Conservation (phyloP, 2,113 vertebrate species). For the Mohoua ochrocephala region DNA sequence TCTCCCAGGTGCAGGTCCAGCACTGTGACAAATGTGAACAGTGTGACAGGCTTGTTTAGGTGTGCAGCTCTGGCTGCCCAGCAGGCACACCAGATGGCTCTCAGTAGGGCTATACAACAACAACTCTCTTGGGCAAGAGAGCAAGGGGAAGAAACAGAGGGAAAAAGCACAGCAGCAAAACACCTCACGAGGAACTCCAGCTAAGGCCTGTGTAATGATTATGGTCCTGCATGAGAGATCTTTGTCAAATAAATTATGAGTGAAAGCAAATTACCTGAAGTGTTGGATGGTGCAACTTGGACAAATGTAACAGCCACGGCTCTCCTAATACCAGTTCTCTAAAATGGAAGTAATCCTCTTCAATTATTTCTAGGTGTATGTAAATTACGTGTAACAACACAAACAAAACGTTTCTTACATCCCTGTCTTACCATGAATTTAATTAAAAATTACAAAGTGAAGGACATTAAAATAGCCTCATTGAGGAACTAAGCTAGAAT, state of each 20-base stretch:
- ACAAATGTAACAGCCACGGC: neutral
- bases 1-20: neutral
- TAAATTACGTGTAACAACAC: neutral
- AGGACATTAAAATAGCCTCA: neutral
- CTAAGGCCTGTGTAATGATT: neutral
- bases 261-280: neutral
- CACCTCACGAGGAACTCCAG: neutral
- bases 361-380: neutral
- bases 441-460: neutral
- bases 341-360: neutral
- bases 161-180: neutral
- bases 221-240: neutral
- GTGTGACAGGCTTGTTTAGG: neutral
- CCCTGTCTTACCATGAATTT: neutral
- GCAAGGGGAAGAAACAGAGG: neutral
- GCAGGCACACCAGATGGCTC: conserved; percentile 14
- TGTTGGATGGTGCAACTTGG: neutral
- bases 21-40: neutral
- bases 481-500: neutral
- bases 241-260: neutral
- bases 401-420: neutral
- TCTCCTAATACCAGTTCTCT: neutral
- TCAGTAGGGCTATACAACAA: neutral
- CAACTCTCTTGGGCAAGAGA: neutral
- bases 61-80: neutral